Percentiles rank a stretch among this genome's conserved stretches.
phyloP scores from a whole-genome alignment of 2,888 invertebrate genomes.

The Ichneumoninae sp. region DNA sequence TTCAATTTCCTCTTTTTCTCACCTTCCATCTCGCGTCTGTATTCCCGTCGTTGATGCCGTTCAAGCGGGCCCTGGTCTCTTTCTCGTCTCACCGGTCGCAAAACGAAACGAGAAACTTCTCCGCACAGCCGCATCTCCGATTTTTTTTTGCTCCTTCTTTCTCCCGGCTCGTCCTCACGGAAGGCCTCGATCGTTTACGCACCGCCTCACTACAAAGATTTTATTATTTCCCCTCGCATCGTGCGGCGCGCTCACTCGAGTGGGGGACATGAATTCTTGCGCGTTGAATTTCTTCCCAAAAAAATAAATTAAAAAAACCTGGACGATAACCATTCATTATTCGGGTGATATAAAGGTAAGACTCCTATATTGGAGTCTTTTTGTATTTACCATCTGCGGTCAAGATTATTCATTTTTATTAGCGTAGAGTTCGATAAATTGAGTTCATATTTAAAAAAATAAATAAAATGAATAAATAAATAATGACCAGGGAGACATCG shows the following conservation, averaged over 20 bases:
- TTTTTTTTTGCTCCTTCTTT: slow-evolving; percentile 42
- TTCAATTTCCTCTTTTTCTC: slow-evolving; percentile 11
- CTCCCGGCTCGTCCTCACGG: slow-evolving; percentile 42
- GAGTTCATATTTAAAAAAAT: background rate
- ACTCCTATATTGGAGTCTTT: background rate
- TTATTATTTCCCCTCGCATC: slow-evolving; percentile 56
- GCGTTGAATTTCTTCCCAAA: slow-evolving; percentile 12
- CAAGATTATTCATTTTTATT: background rate
- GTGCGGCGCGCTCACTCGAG: slow-evolving; percentile 33
- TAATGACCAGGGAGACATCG: background rate
- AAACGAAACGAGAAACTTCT: slow-evolving; percentile 35
- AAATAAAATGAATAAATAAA: background rate
- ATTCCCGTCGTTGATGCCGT: slow-evolving; percentile 20
- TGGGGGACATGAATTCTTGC: slow-evolving; percentile 32
- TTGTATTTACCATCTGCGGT: background rate
- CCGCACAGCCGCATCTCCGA: slow-evolving; percentile 9
- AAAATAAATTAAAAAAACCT: background rate
- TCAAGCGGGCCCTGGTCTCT: slow-evolving; percentile 8
- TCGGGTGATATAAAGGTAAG: background rate
- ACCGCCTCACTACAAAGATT: slow-evolving; percentile 57
- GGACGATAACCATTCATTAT: background rate
- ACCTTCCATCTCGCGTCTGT: slow-evolving; percentile 16
- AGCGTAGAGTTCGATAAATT: background rate
- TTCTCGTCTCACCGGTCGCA: slow-evolving; percentile 6
- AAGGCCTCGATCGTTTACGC: slow-evolving; percentile 59